A percentile compares a stretch with the other conserved stretches of the same genome.
Conservation (phyloP, 2,113 vertebrate species). For the Brevimyrus niger region DNA sequence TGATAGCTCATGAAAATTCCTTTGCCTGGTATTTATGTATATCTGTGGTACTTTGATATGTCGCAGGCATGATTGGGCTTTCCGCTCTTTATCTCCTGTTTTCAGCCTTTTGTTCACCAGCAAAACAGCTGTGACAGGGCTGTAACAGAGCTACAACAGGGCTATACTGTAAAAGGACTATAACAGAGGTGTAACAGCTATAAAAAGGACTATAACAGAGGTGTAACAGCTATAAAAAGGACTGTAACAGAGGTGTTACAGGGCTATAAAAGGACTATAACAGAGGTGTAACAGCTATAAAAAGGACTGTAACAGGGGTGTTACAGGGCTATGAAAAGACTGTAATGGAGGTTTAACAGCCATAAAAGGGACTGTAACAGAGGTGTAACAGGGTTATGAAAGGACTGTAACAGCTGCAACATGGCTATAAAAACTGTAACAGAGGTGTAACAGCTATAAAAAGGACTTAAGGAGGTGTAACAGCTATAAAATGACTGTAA, state of each 20-base stretch:
- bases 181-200: no score
- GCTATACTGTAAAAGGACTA: rapidly evolving
- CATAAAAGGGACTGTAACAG: neutral
- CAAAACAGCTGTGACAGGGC: neutral
- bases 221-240: neutral
- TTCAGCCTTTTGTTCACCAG: neutral
- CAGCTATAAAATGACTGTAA: neutral
- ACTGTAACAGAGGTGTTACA: neutral
- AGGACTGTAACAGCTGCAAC: no score
- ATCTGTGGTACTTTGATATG: slow-evolving; percentile 5
- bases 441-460: neutral
- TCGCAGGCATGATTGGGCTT: neutral
- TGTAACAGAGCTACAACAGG: neutral
- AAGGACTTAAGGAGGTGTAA: neutral
- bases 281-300: neutral
- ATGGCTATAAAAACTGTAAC: no score
- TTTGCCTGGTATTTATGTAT: neutral
- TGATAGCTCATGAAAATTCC: neutral
- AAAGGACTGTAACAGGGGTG: neutral
- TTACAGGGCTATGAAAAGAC: neutral
- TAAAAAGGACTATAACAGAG: neutral
- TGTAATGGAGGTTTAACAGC: neutral
- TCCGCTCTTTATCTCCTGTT: neutral
- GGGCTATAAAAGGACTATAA: neutral
- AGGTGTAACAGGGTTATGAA: neutral